phyloP scores from a whole-genome alignment of 1,140 invertebrate genomes.

The Drosophila pallidifrons region DNA sequence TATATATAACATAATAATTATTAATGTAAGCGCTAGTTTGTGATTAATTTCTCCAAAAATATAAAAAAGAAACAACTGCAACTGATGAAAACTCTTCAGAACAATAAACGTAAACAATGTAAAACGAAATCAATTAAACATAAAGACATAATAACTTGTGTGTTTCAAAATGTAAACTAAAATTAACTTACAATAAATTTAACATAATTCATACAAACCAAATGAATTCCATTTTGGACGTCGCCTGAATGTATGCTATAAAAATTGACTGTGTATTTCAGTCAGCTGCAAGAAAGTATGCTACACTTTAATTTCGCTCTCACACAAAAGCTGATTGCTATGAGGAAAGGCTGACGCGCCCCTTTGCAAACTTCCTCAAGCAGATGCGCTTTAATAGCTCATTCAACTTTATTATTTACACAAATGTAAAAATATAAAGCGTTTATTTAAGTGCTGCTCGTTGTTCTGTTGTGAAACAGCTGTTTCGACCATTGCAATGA shows the following conservation, averaged over 20 bases:
- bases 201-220: slow-evolving; percentile 60
- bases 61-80: slow-evolving; percentile 34
- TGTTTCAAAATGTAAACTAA: slow-evolving; percentile 68
- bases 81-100: slow-evolving; percentile 70
- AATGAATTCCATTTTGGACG: neutral
- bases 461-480: slow-evolving; percentile 1
- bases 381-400: neutral
- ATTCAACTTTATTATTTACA: neutral
- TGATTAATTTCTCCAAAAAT: slow-evolving; percentile 59
- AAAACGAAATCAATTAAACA: slow-evolving; percentile 72
- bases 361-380: neutral
- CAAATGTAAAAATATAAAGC: slow-evolving; percentile 5
- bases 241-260: neutral
- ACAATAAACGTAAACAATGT: slow-evolving; percentile 48
- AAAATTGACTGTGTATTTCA: too few relatives aligned
- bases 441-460: slow-evolving; percentile 16
- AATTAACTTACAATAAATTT: slow-evolving; percentile 70
- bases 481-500: slow-evolving; percentile 1
- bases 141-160: slow-evolving; percentile 55
- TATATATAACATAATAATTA: slow-evolving; percentile 3
- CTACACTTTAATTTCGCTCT: neutral
- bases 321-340: slow-evolving; percentile 14
- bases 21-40: slow-evolving; percentile 55
- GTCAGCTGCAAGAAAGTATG: neutral
- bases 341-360: too few relatives aligned